Evolutionary conservation across 2,113 vertebrate genomes (phyloP).

Genomic region (Podarcis muralis): DNA sequence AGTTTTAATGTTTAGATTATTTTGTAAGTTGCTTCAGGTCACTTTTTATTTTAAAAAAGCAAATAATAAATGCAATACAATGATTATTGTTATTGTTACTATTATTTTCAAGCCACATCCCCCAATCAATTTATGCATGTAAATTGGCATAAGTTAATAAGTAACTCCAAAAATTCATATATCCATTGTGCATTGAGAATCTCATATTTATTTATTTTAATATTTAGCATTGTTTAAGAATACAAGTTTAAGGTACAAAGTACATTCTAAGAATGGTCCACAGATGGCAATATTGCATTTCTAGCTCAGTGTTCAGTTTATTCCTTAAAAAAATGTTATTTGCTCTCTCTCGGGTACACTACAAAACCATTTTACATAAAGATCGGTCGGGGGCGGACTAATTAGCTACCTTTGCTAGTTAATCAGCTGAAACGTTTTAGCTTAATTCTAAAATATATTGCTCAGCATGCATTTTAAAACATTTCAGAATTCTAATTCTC

Average conservation of each 20-base stretch:
- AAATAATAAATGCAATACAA: no score
- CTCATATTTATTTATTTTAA: not conserved
- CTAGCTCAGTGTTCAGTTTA: not conserved
- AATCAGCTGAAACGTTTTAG: conserved; percentile 29
- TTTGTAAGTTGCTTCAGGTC: no score
- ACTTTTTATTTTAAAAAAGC: no score
- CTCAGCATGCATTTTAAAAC: not conserved
- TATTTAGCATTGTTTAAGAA: not conserved
- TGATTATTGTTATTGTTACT: no score
- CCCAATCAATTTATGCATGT: not conserved
- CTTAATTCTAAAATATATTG: not conserved
- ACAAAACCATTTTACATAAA: not conserved
- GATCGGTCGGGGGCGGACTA: conserved; percentile 5
- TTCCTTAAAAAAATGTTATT: fast-evolving
- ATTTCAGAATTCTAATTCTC: not conserved
- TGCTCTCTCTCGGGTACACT: not conserved
- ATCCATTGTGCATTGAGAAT: not conserved
- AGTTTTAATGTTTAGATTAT: no score
- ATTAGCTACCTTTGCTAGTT: conserved; percentile 12
- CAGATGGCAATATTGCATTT: conserved; percentile 68
- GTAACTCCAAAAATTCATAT: not conserved
- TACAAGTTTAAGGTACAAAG: not conserved
- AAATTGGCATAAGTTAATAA: not conserved
- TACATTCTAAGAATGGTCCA: conserved; percentile 37
- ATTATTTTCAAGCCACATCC: no score